Conservation (phyloP, 2,113 vertebrate species). For the Phrynosoma platyrhinos region DNA sequence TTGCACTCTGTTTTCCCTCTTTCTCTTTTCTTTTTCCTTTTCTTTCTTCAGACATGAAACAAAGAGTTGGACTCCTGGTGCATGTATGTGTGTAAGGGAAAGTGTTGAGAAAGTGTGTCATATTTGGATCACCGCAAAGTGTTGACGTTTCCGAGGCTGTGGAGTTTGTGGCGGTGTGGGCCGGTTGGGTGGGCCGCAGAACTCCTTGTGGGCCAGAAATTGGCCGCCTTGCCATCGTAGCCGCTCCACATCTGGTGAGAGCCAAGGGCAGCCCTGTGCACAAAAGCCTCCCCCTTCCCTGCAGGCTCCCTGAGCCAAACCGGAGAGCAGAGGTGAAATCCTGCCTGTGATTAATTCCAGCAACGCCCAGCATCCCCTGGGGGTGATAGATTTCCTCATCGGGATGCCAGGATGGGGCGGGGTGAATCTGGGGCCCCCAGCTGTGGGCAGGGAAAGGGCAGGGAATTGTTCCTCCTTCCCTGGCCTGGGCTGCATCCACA, state of each 20-base stretch:
- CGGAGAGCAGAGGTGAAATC: not conserved
- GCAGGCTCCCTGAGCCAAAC: not conserved
- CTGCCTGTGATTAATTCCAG: not conserved
- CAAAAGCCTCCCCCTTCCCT: not conserved
- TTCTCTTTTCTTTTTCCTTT: no score
- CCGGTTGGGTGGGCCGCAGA: not conserved
- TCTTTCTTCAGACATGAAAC: not conserved
- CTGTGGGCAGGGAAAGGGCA: not conserved
- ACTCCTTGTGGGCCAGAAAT: not conserved
- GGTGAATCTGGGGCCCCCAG: not conserved
- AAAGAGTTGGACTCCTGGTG: no score
- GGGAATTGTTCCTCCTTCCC: not conserved
- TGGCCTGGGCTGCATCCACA: no score
- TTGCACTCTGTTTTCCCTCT: not conserved
- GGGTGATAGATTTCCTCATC: not conserved
- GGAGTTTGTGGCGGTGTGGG: not conserved
- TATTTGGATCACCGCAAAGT: not conserved
- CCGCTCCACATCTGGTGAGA: not conserved
- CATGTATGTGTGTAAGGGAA: not conserved
- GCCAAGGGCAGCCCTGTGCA: no score
- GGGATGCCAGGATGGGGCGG: not conserved
- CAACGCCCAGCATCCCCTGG: not conserved
- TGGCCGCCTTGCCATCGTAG: not conserved
- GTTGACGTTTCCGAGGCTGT: no score
- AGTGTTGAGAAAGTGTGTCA: not conserved